A percentile compares a stretch with the other conserved stretches of the same genome.
Conservation (phyloP, 2,113 vertebrate species). For the Salvelinus sp. region DNA sequence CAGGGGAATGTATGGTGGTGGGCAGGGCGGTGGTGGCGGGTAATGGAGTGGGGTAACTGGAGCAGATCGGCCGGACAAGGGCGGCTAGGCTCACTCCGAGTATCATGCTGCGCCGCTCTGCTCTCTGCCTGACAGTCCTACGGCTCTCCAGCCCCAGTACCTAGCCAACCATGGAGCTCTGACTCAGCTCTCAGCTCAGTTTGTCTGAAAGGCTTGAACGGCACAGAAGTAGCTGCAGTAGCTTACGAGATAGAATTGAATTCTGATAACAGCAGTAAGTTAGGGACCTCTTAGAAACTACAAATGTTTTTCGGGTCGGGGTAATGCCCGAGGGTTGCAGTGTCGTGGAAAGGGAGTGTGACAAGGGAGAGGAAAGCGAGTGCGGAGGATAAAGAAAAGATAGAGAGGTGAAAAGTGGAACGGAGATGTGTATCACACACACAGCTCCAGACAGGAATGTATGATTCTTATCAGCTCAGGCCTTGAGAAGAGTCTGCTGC, state of each 20-base stretch:
- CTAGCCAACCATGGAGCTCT: conserved; percentile 58
- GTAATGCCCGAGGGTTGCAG: conserved; percentile 35
- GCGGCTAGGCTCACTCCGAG: conserved; percentile 45
- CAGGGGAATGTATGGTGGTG: neutral
- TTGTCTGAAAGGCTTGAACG: conserved; percentile 39
- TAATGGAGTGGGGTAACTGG: conserved; percentile 32
- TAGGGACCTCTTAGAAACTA: conserved; percentile 48
- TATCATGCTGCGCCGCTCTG: conserved; percentile 26
- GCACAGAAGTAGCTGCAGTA: neutral
- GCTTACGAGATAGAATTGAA: conserved; percentile 5
- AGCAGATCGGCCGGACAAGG: conserved; percentile 19
- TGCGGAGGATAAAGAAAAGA: conserved; percentile 5
- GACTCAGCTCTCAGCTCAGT: conserved; percentile 46
- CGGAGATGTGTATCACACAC: conserved; percentile 44
- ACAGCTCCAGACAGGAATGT: conserved; percentile 45
- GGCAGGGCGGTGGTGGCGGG: neutral
- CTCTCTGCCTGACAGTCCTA: conserved; percentile 28
- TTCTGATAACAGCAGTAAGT: conserved; percentile 6
- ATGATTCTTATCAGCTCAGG: conserved; percentile 48
- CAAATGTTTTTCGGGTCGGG: conserved; percentile 6
- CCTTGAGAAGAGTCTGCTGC: conserved; percentile 30
- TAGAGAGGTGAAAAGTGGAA: conserved; percentile 14
- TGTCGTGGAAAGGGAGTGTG: conserved; percentile 9
- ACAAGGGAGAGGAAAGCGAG: neutral
- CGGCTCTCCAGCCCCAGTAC: conserved; percentile 29